Base-by-base conservation (phyloP, 2,113 vertebrate genomes). In the Pitta sordida region DNA sequence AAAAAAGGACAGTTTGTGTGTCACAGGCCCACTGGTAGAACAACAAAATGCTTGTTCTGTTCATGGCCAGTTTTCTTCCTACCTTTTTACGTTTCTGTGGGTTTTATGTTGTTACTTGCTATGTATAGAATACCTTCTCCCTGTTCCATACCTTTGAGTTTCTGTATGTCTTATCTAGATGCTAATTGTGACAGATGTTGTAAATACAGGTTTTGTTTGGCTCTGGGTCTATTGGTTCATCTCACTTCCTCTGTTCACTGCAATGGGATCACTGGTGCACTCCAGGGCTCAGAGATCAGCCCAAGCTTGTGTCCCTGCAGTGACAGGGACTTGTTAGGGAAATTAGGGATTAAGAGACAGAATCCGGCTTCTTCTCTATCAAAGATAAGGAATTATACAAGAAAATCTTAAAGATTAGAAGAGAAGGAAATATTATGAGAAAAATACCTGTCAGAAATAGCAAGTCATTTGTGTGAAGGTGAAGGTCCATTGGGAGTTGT, bases 181-280 rank as follows among this genome's bases (percentile, higher is more conserved):
- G 7, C 18, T 44, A 14, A 10, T 41, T 39, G 32, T 37, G 63
- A n/a, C 6, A 2, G 30, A 2, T 58, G 9, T 41, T 63, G 30
- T 88, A 82, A 88, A 53, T 16, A 19, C 0, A 36, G 55, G 15
- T 19, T 51, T 56, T 19, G 22, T 37, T 80, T 80, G 44, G 21
- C n/a, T 85, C 59, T 59, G 2, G 7, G 64, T n/a, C n/a, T n/a
- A n/a, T n/a, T n/a, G 59, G 16, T 62, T 91, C 51, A 7, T 39
- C 3, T 44, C 32, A 23, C 32, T 56, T 51, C 22, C 14, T 71
- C 11, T 80, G 3, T 41, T 65, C 29, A 32, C 0, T 0, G 0
- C n/a, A 21, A 2, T 71, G n/a, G 29, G 15, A 12, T 94, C 41
- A 48, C 32, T 15, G 13, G n/a, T 27, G 44, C 11, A 0, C 27